Evolutionary conservation across 2,113 vertebrate genomes (phyloP).

Genomic region (Bungarus multicinctus): DNA sequence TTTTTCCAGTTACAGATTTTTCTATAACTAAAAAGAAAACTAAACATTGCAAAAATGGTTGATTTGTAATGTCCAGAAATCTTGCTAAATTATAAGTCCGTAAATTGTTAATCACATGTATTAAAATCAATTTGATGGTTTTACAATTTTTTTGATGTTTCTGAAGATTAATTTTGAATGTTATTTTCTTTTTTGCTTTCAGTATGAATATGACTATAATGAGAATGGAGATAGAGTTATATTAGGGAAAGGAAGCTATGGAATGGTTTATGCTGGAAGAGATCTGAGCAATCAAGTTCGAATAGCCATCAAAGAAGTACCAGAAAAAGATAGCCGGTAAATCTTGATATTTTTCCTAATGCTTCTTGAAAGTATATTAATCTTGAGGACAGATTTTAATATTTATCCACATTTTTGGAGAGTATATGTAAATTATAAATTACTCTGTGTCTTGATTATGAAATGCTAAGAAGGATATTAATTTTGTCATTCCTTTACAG

Average conservation of each 20-base stretch:
- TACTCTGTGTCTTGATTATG: background rate
- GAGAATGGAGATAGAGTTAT: slow-evolving; percentile 72
- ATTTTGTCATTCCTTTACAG: background rate
- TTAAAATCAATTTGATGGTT: background rate
- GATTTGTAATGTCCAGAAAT: background rate
- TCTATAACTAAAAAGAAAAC: background rate
- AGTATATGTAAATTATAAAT: background rate
- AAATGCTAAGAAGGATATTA: background rate
- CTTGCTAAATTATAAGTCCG: background rate
- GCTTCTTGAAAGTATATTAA: background rate
- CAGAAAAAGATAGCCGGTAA: slow-evolving; percentile 77
- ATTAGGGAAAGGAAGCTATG: slow-evolving; percentile 77
- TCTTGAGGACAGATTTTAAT: background rate
- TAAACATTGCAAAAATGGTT: background rate
- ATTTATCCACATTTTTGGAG: background rate
- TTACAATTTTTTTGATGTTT: background rate
- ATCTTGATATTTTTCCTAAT: slow-evolving; percentile 6
- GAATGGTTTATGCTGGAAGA: slow-evolving; percentile 78
- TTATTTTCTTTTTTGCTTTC: slow-evolving; percentile 48
- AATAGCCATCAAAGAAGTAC: slow-evolving; percentile 85
- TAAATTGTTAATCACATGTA: background rate
- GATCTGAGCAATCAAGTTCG: slow-evolving; percentile 79
- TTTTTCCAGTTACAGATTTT: background rate
- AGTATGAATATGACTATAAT: slow-evolving; percentile 81
- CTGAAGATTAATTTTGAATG: background rate